These are phyloP conservation scores for Nothocercus julius DNA, from an alignment of 2,113 vertebrate genomes.

Conservation along the genomic window DNA sequence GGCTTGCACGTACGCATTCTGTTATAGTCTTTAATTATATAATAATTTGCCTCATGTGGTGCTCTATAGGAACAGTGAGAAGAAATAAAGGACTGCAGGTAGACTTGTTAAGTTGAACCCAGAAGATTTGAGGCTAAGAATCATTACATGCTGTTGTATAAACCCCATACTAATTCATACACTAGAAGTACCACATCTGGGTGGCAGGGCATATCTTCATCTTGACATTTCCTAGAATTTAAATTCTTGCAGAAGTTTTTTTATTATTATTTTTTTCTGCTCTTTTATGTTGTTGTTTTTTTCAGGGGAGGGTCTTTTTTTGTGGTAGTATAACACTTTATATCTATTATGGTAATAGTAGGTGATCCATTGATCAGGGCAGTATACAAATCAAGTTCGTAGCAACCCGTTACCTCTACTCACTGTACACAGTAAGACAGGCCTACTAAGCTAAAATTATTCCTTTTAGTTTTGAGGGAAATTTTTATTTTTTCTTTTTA, in stretches of 20 bases:
- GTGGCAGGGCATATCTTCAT: neutral
- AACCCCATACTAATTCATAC: neutral
- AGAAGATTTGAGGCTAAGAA: slow-evolving; percentile 8
- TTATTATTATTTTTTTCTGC: neutral
- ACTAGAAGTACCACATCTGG: neutral
- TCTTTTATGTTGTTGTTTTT: too few relatives aligned
- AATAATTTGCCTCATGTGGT: slow-evolving; percentile 30
- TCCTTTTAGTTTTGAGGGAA: neutral
- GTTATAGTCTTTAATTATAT: slow-evolving; percentile 35
- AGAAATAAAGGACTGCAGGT: slow-evolving; percentile 22
- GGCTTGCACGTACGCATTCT: slow-evolving; percentile 8
- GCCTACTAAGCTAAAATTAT: neutral
- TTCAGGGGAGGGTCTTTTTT: too few relatives aligned
- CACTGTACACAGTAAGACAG: neutral
- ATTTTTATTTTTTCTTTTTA: too few relatives aligned
- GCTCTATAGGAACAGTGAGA: slow-evolving; percentile 11
- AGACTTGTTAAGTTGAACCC: slow-evolving; percentile 13
- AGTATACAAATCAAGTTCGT: neutral
- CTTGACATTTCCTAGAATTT: neutral
- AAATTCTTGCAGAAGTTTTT: neutral
- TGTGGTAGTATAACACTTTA: neutral
- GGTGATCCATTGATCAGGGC: neutral
- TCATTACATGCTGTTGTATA: neutral
- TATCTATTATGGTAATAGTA: neutral
- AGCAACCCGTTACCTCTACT: neutral